These are phyloP conservation scores for Erethizon dorsatum DNA, from an alignment of 2,797 vertebrate species.

Conservation along the genomic window DNA sequence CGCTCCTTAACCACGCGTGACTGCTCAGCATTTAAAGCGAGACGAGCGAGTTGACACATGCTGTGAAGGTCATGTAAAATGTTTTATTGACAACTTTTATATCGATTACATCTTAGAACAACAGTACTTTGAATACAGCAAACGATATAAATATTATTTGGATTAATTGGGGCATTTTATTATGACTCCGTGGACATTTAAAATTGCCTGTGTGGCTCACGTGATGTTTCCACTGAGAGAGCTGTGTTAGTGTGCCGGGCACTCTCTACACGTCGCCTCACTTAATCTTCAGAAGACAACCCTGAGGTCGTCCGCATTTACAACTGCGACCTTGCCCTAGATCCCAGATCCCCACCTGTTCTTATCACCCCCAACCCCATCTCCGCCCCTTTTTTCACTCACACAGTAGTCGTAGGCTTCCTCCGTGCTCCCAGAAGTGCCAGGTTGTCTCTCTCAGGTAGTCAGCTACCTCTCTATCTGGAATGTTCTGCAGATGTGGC, in stretches of 20 bases:
- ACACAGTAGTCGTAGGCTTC: background rate
- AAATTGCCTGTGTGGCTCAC: background rate
- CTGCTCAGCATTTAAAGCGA: background rate
- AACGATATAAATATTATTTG: background rate
- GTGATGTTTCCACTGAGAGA: background rate
- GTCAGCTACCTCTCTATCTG: background rate
- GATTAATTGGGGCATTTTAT: conserved; percentile 12
- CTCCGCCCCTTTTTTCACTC: background rate
- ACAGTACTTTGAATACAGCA: background rate
- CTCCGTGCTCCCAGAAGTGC: too few relatives aligned
- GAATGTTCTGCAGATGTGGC: background rate
- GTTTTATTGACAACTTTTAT: background rate
- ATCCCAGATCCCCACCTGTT: background rate
- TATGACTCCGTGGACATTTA: background rate
- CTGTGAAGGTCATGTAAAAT: background rate
- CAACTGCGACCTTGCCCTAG: background rate
- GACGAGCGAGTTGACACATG: background rate
- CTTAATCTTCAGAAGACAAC: background rate
- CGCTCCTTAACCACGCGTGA: background rate
- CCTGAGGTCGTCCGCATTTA: background rate
- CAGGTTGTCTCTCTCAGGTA: background rate
- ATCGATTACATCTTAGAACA: background rate
- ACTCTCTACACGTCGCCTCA: background rate
- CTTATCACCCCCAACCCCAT: background rate
- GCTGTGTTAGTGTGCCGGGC: background rate